These are phyloP conservation scores for Drosophila subpulchrella DNA, from an alignment of 1,140 invertebrate genomes.

Conservation along the genomic window DNA sequence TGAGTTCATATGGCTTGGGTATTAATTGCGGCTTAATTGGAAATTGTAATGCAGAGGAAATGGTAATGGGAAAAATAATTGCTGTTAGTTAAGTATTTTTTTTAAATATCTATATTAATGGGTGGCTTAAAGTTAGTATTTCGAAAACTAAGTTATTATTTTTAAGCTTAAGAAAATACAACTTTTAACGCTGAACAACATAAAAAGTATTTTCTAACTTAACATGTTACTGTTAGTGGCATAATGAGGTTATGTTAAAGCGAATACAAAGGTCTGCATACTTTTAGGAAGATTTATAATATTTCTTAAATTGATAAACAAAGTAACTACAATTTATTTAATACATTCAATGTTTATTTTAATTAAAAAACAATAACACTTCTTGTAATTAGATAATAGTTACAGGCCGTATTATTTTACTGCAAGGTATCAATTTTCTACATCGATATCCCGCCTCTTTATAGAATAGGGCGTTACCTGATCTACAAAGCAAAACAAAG, in stretches of 20 bases:
- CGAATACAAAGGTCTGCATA: background rate
- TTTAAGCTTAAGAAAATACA: too few species aligned
- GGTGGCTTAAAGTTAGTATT: too few species aligned
- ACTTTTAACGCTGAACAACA: too few species aligned
- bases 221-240: constrained; percentile 14
- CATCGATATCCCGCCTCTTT: background rate
- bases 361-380: too few species aligned
- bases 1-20: background rate
- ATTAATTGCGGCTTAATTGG: constrained; percentile 28
- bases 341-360: too few species aligned
- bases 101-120: too few species aligned
- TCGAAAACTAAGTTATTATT: too few species aligned
- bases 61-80: background rate
- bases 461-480: constrained; percentile 15
- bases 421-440: background rate
- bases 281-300: constrained; percentile 14
- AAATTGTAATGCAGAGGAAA: background rate
- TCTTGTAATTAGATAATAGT: background rate
- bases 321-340: too few species aligned
- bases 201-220: background rate
- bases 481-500: constrained; percentile 10
- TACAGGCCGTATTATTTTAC: background rate
- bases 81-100: too few species aligned
- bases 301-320: background rate
- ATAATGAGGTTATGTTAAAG: constrained; percentile 13